Conservation (phyloP, 2,888 invertebrate species). For the Ischnura elegans region DNA sequence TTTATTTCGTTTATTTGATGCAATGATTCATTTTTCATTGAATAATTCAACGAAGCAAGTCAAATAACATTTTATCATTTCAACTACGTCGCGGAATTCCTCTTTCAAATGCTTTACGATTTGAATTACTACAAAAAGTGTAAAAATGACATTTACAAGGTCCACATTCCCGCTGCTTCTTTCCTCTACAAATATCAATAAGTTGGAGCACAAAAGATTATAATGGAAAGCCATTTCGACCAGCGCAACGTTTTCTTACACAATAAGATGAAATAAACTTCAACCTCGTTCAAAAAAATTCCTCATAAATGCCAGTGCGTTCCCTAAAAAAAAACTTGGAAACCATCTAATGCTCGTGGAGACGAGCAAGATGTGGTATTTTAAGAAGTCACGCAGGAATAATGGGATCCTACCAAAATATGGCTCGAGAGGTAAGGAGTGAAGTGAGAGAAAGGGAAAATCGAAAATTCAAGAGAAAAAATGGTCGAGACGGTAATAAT, state of each 20-base stretch:
- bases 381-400: not conserved
- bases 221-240: not conserved
- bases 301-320: constrained; percentile 1
- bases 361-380: not conserved
- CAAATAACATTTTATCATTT: too few relatives aligned
- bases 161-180: too few relatives aligned
- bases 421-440: not conserved
- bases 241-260: not conserved
- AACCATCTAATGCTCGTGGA: not conserved
- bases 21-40: too few relatives aligned
- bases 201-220: not conserved
- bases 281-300: not conserved
- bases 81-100: too few relatives aligned
- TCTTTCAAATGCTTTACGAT: too few relatives aligned
- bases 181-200: not conserved
- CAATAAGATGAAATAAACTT: not conserved
- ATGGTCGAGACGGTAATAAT: not conserved
- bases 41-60: too few relatives aligned
- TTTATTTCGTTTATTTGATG: too few relatives aligned
- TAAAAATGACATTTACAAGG: too few relatives aligned
- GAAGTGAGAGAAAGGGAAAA: not conserved
- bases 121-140: too few relatives aligned
- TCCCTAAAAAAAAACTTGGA: not conserved
- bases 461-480: not conserved
- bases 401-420: not conserved